Base-by-base conservation (phyloP, 1,140 invertebrate genomes). In the Drosophila auraria region DNA sequence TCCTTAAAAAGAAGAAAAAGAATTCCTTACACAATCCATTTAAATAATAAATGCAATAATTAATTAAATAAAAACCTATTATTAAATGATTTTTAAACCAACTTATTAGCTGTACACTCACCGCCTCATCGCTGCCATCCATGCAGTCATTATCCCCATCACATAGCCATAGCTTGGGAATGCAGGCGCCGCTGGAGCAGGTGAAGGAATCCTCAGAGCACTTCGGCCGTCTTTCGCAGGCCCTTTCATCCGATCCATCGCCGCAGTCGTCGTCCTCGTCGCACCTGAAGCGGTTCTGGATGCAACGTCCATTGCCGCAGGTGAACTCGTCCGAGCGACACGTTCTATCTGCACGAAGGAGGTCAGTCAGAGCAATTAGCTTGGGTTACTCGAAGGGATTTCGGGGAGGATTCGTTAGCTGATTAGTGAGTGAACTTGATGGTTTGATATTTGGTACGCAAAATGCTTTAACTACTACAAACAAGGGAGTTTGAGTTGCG, bases 261-360 rank as follows among this genome's bases (percentile, higher is more conserved):
- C 96, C 96, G 80, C 98, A 98, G 91, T 98, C 98, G 75, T 97
- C 94, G 81, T 98, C 97, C 12, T 95, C 94, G 93, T 99, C 98
- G 91, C 98, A 99, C 7, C 96, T 95, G 97, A 97, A 99, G 40
- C 95, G 94, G 62, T 95, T 94, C 81, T 97, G 97, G 68, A 98
- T 97, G 92, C 97, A 98, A 65, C 96, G 96, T n/a, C 97, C 97
- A 86, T 98, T 97, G 38, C 94, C 95, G 93, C 98, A 98, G 2
- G 97, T 97, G 92, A 98, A 98, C 92, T 98, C 97, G 87, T 98
- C 97, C 11, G 96, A 95, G 57, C 97, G 95, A 93, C 97, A 98
- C 5, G 96, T 97, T 83, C 96, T 96, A 94, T 97, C 97, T 97
- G 64, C 36, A 59, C 38, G 1, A 40, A 40, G 54, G 36, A 51